Percentiles rank a stretch among this genome's conserved stretches.
Conservation (phyloP, 2,888 invertebrate species). For the Nesidiocoris tenuis region DNA sequence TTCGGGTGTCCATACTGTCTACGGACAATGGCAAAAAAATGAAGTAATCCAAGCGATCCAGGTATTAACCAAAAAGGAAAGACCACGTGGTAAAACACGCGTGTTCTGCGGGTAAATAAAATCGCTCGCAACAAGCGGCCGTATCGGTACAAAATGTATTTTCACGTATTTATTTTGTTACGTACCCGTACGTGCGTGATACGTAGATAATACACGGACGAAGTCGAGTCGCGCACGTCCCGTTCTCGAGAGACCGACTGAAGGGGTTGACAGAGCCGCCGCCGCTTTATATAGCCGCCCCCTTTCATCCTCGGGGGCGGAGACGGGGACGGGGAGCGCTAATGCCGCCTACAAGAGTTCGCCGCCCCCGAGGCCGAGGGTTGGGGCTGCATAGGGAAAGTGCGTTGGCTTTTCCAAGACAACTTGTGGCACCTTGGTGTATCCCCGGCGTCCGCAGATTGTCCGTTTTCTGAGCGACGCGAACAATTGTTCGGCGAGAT, state of each 20-base stretch:
- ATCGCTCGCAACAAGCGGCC: too few species aligned
- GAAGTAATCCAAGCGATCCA: too few species aligned
- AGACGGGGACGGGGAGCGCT: neutral
- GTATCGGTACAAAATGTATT: too few species aligned
- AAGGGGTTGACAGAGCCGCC: constrained; percentile 6
- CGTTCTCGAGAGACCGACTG: constrained; percentile 28
- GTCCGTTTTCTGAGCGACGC: too few species aligned
- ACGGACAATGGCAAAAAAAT: too few species aligned
- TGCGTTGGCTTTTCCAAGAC: constrained; percentile 3
- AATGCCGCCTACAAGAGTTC: constrained; percentile 8
- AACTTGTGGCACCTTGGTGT: constrained; percentile 38
- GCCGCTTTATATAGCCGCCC: constrained; percentile 37
- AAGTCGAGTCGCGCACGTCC: constrained; percentile 14
- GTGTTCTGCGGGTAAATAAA: too few species aligned
- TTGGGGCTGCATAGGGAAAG: constrained; percentile 3
- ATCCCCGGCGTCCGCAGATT: neutral
- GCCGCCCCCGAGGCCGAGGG: constrained; percentile 5
- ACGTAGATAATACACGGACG: neutral
- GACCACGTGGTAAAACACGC: too few species aligned
- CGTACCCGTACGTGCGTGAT: neutral
- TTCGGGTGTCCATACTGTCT: too few species aligned
- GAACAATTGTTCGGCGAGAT: too few species aligned
- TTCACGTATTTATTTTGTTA: constrained; percentile 15
- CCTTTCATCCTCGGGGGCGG: neutral
- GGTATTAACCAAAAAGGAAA: too few species aligned